phyloP scores from a whole-genome alignment of 2,113 vertebrate species.

The Opisthocomus hoazin region DNA sequence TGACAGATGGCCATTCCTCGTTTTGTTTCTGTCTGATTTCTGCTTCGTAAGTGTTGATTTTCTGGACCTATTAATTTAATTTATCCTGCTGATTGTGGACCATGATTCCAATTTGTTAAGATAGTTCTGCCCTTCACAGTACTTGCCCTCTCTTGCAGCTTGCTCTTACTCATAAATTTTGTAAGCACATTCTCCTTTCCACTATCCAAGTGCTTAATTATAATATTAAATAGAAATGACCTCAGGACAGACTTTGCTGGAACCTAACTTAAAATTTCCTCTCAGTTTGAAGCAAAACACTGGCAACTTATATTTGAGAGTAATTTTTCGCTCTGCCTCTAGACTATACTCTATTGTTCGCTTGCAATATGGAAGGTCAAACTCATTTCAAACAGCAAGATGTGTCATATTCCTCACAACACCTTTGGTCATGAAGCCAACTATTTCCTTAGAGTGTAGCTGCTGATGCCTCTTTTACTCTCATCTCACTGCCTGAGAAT shows the following conservation, averaged over 20 bases:
- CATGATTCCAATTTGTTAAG: background rate
- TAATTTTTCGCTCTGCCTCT: background rate
- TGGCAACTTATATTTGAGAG: background rate
- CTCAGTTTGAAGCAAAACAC: background rate
- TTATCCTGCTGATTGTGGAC: background rate
- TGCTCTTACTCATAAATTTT: background rate
- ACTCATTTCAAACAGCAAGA: background rate
- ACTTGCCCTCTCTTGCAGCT: background rate
- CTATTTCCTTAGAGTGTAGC: background rate
- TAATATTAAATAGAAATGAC: constrained; percentile 2
- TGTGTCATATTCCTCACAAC: background rate
- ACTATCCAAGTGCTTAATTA: constrained; percentile 6
- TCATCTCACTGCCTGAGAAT: background rate
- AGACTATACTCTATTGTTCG: background rate
- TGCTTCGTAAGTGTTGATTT: background rate
- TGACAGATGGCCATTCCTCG: background rate
- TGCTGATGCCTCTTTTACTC: background rate
- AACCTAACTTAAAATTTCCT: background rate
- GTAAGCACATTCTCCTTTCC: background rate
- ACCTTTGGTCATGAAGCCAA: background rate
- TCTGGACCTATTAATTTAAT: background rate
- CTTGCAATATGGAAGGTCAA: background rate
- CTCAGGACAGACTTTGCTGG: background rate
- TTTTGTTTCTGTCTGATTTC: background rate
- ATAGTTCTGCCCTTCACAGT: background rate